Base-by-base conservation (phyloP, 1,140 invertebrate genomes). In the Hyphantria cunea region DNA sequence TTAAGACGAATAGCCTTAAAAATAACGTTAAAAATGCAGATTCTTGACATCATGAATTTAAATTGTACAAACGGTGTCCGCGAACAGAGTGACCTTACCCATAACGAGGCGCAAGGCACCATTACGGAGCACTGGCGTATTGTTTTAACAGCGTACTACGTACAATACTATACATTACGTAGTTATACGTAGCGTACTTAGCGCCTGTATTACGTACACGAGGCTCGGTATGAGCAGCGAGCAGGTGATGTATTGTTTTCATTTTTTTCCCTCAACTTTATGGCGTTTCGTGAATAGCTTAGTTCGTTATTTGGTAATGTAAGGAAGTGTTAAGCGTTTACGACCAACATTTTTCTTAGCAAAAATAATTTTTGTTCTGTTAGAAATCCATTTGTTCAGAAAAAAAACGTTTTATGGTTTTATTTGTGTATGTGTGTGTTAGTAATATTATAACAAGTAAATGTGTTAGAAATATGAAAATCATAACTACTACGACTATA, bases 41-140 rank as follows among this genome's bases (percentile, higher is more conserved):
- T n/a, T n/a, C n/a, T n/a, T n/a, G n/a, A n/a, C n/a, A n/a, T n/a
- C n/a, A n/a, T n/a, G n/a, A n/a, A n/a, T n/a, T n/a, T n/a, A n/a
- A n/a, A n/a, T n/a, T n/a, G n/a, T n/a, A 9, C 6, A 5, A 25
- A 14, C 34, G 45, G 33, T 39, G 0, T 8, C 17, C 34, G 55
- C 55, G 3, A 0, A 1, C 55, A 49, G 0, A 10, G 33, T 4
- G 45, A 58, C 55, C 55, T 14, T 15, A 45, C 44, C 55, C 45
- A 11, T 58, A 58, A 58, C 55, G 55, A 58, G 33, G 55, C 44
- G 45, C 13, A 10, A 11, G 53, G 54, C 32, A 33, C 45, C 42
- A 58, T 58, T 58, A 58, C 45, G 11, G 55, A 32, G 44, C 44
- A 31, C 44, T 12, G 33, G 45, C 33, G 45, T 58, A 58, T 58